Evolutionary conservation across 1,140 invertebrate genomes (phyloP).

Genomic region (Ceratina calcarata): DNA sequence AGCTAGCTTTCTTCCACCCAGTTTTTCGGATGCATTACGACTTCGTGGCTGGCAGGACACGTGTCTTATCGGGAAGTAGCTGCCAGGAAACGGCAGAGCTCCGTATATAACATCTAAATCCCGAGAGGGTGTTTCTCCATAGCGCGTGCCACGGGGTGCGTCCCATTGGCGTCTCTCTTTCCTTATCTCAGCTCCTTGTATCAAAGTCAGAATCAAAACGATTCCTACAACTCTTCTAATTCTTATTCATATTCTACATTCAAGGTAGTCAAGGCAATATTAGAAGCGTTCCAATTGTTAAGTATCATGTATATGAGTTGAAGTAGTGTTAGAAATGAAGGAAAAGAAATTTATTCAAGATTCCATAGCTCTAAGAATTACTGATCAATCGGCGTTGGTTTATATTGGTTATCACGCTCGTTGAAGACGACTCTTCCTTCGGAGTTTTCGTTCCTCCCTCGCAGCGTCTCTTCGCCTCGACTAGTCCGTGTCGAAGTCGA

Average conservation of each 20-base stretch:
- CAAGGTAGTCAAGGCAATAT: too few species aligned
- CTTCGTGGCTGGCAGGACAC: slow-evolving; percentile 63
- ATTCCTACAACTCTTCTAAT: too few species aligned
- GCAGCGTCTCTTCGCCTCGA: slow-evolving; percentile 8
- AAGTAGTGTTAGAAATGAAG: too few species aligned
- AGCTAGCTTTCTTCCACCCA: slow-evolving; percentile 13
- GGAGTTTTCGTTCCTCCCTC: slow-evolving; percentile 38
- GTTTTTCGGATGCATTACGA: slow-evolving; percentile 44
- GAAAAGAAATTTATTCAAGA: background rate
- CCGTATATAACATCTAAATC: slow-evolving; percentile 62
- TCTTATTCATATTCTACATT: too few species aligned
- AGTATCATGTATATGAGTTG: too few species aligned
- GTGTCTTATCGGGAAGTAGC: slow-evolving; percentile 62
- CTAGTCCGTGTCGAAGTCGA: slow-evolving; percentile 41
- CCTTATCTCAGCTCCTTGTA: too few species aligned
- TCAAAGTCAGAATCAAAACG: too few species aligned
- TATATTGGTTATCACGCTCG: slow-evolving; percentile 24
- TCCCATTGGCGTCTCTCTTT: slow-evolving; percentile 44
- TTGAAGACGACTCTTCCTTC: slow-evolving; percentile 47
- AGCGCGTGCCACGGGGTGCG: slow-evolving; percentile 65
- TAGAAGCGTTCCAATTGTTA: too few species aligned
- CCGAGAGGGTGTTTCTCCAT: slow-evolving; percentile 53
- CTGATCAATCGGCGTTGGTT: background rate
- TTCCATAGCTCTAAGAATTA: slow-evolving; percentile 27
- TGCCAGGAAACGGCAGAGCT: slow-evolving; percentile 47